Percentiles rank a stretch among this genome's conserved stretches.
These are phyloP conservation scores for Steinernema hermaphroditum DNA, from an alignment of 2,888 invertebrate species.

Conservation along the genomic window DNA sequence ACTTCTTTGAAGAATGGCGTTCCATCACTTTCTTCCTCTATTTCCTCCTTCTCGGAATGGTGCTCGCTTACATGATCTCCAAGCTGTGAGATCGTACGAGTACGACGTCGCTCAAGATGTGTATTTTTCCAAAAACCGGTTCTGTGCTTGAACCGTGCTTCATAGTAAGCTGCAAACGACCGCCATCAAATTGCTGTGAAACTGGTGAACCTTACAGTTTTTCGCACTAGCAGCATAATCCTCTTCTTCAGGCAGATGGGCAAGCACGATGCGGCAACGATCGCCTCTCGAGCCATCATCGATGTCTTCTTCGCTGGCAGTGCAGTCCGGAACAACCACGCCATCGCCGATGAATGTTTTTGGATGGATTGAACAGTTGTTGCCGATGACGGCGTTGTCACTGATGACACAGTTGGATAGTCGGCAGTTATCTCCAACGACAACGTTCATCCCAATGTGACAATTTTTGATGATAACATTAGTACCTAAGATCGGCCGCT, in stretches of 20 bases:
- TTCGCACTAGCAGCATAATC: constrained; percentile 6
- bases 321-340: constrained; percentile 35
- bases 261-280: neutral
- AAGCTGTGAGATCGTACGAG: neutral
- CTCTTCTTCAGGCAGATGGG: neutral
- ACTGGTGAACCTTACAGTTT: constrained; percentile 16
- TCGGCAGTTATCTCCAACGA: constrained; percentile 33
- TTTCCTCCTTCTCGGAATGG: neutral
- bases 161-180: neutral
- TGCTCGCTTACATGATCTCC: neutral
- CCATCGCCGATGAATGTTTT: constrained; percentile 38
- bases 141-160: neutral
- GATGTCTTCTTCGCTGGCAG: too few relatives aligned
- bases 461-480: neutral
- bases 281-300: neutral
- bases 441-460: constrained; percentile 30
- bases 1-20: neutral
- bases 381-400: constrained; percentile 39
- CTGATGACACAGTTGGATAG: constrained; percentile 35
- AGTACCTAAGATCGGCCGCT: neutral
- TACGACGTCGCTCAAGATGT: neutral
- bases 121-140: constrained; percentile 1
- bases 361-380: constrained; percentile 23
- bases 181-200: neutral
- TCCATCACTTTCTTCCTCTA: neutral